These are phyloP conservation scores for Ischnus inquisitorius DNA, from an alignment of 2,888 invertebrate genomes.

Conservation along the genomic window DNA sequence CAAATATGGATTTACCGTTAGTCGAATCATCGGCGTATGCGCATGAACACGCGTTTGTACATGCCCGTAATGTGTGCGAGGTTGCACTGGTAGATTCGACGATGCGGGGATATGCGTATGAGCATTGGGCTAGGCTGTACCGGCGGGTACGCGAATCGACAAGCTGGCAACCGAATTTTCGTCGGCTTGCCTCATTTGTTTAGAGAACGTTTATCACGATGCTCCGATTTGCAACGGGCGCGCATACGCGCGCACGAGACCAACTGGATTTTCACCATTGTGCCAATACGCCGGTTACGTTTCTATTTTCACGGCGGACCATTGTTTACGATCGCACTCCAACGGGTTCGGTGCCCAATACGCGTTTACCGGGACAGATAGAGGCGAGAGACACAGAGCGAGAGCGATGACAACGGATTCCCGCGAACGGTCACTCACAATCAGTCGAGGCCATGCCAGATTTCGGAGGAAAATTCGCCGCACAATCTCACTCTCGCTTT, in stretches of 20 bases:
- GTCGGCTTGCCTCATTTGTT: constrained; percentile 55
- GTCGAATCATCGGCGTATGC: constrained; percentile 5
- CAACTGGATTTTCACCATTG: constrained; percentile 57
- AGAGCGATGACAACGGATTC: constrained; percentile 6
- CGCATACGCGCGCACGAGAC: neutral
- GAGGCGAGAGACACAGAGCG: constrained; percentile 26
- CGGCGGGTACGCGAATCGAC: constrained; percentile 22
- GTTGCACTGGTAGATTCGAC: neutral
- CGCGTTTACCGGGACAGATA: constrained; percentile 23
- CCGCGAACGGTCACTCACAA: constrained; percentile 54
- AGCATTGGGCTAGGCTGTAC: neutral
- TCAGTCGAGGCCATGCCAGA: constrained; percentile 60
- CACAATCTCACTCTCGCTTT: constrained; percentile 1
- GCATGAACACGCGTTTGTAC: neutral
- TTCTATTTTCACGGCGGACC: constrained; percentile 56
- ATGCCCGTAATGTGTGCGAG: neutral
- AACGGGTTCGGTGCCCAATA: constrained; percentile 10
- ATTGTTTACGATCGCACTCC: constrained; percentile 60
- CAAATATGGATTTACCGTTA: constrained; percentile 42
- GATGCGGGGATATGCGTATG: neutral
- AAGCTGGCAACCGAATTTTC: constrained; percentile 49
- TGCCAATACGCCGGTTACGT: constrained; percentile 51
- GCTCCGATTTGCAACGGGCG: constrained; percentile 33
- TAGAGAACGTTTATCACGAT: constrained; percentile 62
- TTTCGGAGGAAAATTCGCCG: constrained; percentile 37